Evolutionary conservation across 2,797 vertebrate species (phyloP).

Genomic region (Paguma larvata): DNA sequence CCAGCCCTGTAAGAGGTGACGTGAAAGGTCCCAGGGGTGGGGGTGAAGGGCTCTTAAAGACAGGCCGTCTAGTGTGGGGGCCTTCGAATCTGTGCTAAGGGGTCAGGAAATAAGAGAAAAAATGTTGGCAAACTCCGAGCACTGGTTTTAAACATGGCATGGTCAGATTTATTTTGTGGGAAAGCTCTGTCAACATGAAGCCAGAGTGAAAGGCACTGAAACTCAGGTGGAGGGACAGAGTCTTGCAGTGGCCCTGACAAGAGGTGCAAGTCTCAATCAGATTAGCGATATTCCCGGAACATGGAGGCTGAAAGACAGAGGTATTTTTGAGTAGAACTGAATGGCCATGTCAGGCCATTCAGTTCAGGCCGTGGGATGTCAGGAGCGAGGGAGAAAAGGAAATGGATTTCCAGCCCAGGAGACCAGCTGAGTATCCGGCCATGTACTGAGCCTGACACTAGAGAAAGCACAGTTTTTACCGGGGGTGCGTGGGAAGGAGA

Average conservation of each 20-base stretch:
- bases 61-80: not conserved
- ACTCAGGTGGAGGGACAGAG: not conserved
- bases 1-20: not conserved
- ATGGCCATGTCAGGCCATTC: not conserved
- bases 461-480: not conserved
- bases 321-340: not conserved
- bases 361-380: not conserved
- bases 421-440: rapidly evolving
- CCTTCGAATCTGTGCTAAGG: not conserved
- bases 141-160: not conserved
- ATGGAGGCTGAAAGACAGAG: not conserved
- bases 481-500: not conserved
- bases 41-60: not conserved
- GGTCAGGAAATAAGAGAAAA: not conserved
- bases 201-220: not conserved
- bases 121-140: not conserved
- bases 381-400: not conserved
- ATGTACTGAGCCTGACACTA: rapidly evolving
- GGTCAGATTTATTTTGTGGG: not conserved
- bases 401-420: not conserved
- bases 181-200: not conserved
- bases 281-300: too few relatives aligned
- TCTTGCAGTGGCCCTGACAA: rapidly evolving
- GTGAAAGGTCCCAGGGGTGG: not conserved
- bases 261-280: not conserved